These are phyloP conservation scores for Bombus difficillimus DNA, from an alignment of 1,140 invertebrate genomes.

Conservation along the genomic window DNA sequence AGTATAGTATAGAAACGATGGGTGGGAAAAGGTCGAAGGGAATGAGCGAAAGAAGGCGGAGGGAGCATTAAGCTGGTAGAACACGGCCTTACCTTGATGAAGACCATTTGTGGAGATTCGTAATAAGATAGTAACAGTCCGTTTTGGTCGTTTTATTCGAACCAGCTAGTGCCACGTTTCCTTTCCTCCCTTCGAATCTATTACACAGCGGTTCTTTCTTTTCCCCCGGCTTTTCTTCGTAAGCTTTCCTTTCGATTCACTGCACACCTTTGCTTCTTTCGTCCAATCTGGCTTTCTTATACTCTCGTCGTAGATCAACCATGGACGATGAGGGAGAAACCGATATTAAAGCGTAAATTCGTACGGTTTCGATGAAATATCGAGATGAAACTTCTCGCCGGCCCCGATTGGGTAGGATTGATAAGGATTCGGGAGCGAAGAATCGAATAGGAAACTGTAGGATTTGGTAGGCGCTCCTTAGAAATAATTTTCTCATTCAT, in stretches of 20 bases:
- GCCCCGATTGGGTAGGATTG: not conserved
- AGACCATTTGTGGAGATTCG: constrained; percentile 73
- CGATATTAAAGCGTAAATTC: constrained; percentile 11
- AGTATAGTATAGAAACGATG: constrained; percentile 16
- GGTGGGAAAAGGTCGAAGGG: constrained; percentile 10
- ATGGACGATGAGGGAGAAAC: not conserved
- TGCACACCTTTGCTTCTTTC: not conserved
- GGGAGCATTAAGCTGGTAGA: constrained; percentile 52
- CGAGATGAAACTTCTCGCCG: constrained; percentile 4
- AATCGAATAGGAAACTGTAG: not conserved
- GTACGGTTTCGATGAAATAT: constrained; percentile 33
- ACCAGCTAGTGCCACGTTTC: constrained; percentile 40
- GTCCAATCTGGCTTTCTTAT: not conserved
- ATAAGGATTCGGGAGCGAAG: not conserved
- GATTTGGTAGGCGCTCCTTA: not conserved
- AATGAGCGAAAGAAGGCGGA: constrained; percentile 13
- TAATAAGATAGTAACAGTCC: constrained; percentile 72
- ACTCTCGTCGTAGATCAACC: not conserved
- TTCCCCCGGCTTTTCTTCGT: too few species aligned
- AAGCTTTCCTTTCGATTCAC: constrained; percentile 24
- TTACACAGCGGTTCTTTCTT: not conserved
- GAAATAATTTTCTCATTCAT: constrained; percentile 4
- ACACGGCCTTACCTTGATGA: constrained; percentile 67
- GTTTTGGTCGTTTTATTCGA: constrained; percentile 29
- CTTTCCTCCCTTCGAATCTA: constrained; percentile 2